These are phyloP conservation scores for Urophycis tenuis DNA, from an alignment of 2,797 vertebrate genomes.

Conservation along the genomic window DNA sequence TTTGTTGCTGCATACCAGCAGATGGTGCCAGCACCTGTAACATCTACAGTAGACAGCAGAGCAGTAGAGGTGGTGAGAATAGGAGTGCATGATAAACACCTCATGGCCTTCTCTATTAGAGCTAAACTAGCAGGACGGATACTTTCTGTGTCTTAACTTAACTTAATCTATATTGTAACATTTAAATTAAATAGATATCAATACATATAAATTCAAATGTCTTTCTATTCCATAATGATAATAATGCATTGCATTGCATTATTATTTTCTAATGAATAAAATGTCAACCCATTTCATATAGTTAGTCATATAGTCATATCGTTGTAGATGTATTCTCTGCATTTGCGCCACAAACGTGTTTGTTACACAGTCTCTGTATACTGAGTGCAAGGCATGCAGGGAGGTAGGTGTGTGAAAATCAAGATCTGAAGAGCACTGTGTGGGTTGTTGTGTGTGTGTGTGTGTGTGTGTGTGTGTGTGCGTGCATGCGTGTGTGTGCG, in stretches of 20 bases:
- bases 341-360: not conserved
- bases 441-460: conserved; percentile 49
- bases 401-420: conserved; percentile 48
- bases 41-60: conserved; percentile 21
- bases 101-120: not conserved
- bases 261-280: not conserved
- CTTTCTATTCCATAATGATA: not conserved
- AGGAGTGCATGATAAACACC: not conserved
- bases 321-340: not conserved
- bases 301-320: too few species aligned
- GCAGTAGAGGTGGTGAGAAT: not conserved
- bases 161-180: not conserved
- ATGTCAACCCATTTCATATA: not conserved
- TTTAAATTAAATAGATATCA: not conserved
- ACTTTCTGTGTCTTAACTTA: not conserved
- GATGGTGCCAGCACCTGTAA: conserved; percentile 54
- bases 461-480: conserved; percentile 42
- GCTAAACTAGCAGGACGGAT: not conserved
- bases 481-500: not conserved
- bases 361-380: conserved; percentile 2
- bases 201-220: too few species aligned
- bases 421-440: conserved; percentile 53
- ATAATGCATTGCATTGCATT: too few species aligned
- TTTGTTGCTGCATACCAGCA: conserved; percentile 50
- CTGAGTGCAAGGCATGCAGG: conserved; percentile 25